Conservation (phyloP, 1,140 invertebrate species). For the Drosophila paulistorum region DNA sequence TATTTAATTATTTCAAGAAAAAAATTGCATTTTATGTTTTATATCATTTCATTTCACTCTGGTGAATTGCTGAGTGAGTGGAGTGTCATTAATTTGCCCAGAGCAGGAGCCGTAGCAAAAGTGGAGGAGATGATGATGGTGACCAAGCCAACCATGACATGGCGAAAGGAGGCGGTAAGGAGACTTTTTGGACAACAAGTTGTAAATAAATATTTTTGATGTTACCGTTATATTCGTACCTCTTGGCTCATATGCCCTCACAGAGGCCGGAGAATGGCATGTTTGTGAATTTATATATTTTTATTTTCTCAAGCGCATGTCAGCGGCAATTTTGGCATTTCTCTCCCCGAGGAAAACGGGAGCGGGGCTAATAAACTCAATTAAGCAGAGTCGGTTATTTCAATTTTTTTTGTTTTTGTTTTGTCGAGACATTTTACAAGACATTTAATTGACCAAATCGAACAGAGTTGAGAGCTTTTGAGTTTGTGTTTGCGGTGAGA, state of each 20-base stretch:
- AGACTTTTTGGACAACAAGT: constrained; percentile 59
- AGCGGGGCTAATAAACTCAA: constrained; percentile 70
- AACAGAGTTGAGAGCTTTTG: constrained; percentile 42
- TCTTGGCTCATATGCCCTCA: background rate
- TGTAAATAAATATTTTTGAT: constrained; percentile 71
- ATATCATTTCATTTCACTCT: constrained; percentile 50
- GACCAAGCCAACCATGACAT: constrained; percentile 61
- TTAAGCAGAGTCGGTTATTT: constrained; percentile 53
- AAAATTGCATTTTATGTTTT: constrained; percentile 70
- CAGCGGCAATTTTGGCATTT: constrained; percentile 46
- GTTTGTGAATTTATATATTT: constrained; percentile 64
- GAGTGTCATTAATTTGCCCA: constrained; percentile 74
- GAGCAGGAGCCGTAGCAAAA: constrained; percentile 25
- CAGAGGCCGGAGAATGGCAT: constrained; percentile 25
- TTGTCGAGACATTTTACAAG: constrained; percentile 50
- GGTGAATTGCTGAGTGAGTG: constrained; percentile 47
- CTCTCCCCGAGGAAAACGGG: constrained; percentile 1
- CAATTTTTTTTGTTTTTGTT: constrained; percentile 12
- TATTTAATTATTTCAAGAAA: constrained; percentile 70
- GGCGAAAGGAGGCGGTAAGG: constrained; percentile 42
- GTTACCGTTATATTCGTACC: constrained; percentile 69
- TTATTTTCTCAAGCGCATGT: constrained; percentile 64
- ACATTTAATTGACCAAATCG: constrained; percentile 68
- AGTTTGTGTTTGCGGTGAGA: constrained; percentile 1
- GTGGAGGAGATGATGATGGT: background rate